Conservation (phyloP, 2,797 vertebrate genomes). For the Leptatherina wallacei region DNA sequence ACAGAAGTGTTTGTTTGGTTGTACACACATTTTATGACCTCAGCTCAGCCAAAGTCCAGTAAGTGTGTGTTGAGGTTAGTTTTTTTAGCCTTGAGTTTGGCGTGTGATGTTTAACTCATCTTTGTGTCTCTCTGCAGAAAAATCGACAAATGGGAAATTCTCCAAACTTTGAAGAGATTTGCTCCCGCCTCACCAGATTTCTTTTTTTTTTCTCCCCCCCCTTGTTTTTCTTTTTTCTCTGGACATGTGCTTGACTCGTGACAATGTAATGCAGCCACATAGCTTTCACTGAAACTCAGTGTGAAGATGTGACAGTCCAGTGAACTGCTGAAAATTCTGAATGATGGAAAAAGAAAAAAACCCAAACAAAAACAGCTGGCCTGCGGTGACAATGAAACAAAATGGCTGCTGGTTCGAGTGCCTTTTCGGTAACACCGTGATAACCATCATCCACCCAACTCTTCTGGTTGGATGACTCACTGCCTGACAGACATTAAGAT, state of each 20-base stretch:
- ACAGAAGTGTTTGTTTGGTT: conserved; percentile 52
- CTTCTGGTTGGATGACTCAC: conserved; percentile 54
- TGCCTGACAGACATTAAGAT: conserved; percentile 71
- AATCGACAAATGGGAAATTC: conserved; percentile 62
- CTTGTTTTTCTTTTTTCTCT: conserved; percentile 5
- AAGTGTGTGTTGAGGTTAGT: not conserved
- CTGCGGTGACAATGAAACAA: conserved; percentile 77
- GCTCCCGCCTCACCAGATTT: conserved; percentile 34
- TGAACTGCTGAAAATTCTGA: conserved; percentile 55
- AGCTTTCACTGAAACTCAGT: conserved; percentile 39
- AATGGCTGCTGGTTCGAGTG: conserved; percentile 75
- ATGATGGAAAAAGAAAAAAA: conserved; percentile 23
- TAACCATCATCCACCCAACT: conserved; percentile 52
- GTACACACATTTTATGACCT: conserved; percentile 34
- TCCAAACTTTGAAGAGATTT: conserved; percentile 40
- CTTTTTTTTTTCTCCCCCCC: not conserved
- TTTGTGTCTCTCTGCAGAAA: conserved; percentile 60
- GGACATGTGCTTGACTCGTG: conserved; percentile 57
- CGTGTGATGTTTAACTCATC: conserved; percentile 12
- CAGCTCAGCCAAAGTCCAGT: conserved; percentile 8
- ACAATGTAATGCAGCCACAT: conserved; percentile 34
- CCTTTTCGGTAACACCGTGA: conserved; percentile 59
- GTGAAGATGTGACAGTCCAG: conserved; percentile 36
- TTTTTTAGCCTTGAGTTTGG: not conserved
- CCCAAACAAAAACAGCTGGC: conserved; percentile 66